phyloP scores from a whole-genome alignment of 2,797 vertebrate species.

The Macropodus opercularis region DNA sequence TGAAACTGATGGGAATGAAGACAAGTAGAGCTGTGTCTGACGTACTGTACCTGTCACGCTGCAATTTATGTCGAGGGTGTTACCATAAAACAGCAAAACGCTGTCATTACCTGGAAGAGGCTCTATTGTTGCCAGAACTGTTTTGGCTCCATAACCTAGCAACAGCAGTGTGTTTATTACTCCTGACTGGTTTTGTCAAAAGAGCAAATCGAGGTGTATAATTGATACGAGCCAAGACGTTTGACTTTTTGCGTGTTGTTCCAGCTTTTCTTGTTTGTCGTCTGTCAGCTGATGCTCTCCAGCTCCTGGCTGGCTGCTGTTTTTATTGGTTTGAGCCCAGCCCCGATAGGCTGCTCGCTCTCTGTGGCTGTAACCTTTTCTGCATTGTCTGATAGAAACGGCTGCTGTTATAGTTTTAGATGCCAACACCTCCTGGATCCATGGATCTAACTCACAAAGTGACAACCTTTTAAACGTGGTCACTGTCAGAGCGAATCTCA shows the following conservation, averaged over 20 bases:
- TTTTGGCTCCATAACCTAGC: slow-evolving; percentile 68
- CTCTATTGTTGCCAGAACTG: slow-evolving; percentile 62
- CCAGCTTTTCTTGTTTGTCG: slow-evolving; percentile 33
- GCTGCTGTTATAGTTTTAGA: background rate
- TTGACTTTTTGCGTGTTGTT: slow-evolving; percentile 37
- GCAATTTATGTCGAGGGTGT: slow-evolving; percentile 63
- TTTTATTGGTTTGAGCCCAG: slow-evolving; percentile 33
- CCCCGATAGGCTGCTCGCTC: slow-evolving; percentile 3
- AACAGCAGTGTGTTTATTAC: slow-evolving; percentile 52
- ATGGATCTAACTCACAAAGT: background rate
- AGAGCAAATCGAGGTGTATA: slow-evolving; percentile 38
- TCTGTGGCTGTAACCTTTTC: background rate
- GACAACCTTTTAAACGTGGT: too few species aligned
- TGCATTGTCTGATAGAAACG: background rate
- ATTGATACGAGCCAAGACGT: slow-evolving; percentile 46
- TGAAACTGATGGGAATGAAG: slow-evolving; percentile 33
- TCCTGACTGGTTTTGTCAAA: slow-evolving; percentile 42
- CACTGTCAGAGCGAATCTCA: background rate
- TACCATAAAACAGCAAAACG: slow-evolving; percentile 64
- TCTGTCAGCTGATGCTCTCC: slow-evolving; percentile 53
- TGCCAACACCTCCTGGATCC: background rate
- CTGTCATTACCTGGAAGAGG: slow-evolving; percentile 73
- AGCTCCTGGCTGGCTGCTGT: slow-evolving; percentile 46
- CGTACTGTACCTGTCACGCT: slow-evolving; percentile 53
- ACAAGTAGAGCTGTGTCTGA: slow-evolving; percentile 47